Base-by-base conservation (phyloP, 2,113 vertebrate genomes). In the Edolisoma coerulescens region DNA sequence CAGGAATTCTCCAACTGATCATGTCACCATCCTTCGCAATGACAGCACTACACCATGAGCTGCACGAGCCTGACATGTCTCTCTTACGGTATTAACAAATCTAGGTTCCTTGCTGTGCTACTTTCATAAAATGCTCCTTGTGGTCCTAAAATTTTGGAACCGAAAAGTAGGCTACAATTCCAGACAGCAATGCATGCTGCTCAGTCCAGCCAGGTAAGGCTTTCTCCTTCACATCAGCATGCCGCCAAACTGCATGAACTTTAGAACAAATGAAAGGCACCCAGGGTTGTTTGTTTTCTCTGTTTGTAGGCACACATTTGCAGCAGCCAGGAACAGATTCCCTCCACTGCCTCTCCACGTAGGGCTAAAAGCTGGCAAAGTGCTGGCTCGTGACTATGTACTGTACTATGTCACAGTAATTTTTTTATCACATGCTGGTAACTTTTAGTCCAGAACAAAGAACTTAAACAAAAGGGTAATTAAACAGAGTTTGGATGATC, bases 21-120 rank as follows among this genome's bases (percentile, higher is more conserved):
- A 47, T 10, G 7, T 42, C 21, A 67, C 11, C 23, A 32, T 69
- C 33, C 35, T 39, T 39, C 76, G 23, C 26, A 50, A 53, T 53
- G 45, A 53, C 45, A 84, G 22, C 39, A 39, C 61, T 63, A 37
- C 23, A 54, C 4, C 21, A 47, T 42, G 24, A 32, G 35, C 8
- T 1, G 1, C 27, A 18, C 0, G 0, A 47, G 5, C 16, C n/a
- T 32, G 17, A 47, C 3, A 1, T n/a, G 63, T 44, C 14, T 76
- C 5, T 65, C 45, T 13, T 2, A 3, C 1, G 6, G 10, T 56
- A 28, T 52, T 60, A 75, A 81, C 24, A 69, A 42, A 30, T 9
- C 6, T n/a, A 41, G 5, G 10, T 63, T 59, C 13, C 53, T 71
- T 73, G 23, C 7, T 45, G 11, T 9, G 37, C n/a, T 44, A 4